Conservation (phyloP, 2,888 invertebrate genomes). For the Epistrophella euchroma region DNA sequence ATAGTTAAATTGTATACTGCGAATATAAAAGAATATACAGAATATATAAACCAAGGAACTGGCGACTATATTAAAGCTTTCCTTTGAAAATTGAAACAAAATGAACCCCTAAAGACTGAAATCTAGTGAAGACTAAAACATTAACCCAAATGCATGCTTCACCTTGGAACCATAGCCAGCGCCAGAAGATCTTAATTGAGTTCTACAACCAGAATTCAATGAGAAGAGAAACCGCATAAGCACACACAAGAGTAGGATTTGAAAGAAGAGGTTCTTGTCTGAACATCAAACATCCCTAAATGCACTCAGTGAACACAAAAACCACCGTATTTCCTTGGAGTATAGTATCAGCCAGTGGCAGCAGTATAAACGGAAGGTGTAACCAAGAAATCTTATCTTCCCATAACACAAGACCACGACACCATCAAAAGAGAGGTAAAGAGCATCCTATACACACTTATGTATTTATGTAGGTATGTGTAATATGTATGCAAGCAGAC, state of each 20-base stretch:
- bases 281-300: conserved; percentile 51
- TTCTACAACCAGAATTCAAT: conserved; percentile 46
- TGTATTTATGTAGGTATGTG: not conserved
- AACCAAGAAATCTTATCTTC: conserved; percentile 77
- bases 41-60: too few relatives aligned
- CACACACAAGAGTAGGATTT: not conserved
- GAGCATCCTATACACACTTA: not conserved
- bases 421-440: conserved; percentile 13
- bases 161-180: conserved; percentile 36
- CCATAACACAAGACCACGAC: conserved; percentile 76
- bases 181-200: conserved; percentile 61
- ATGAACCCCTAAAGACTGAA: conserved; percentile 43
- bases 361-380: conserved; percentile 73
- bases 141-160: conserved; percentile 11
- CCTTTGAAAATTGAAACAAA: not conserved
- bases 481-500: not conserved
- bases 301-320: conserved; percentile 50
- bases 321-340: conserved; percentile 59
- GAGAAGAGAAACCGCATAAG: not conserved
- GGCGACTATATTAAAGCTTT: not conserved
- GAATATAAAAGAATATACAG: too few relatives aligned
- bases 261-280: conserved; percentile 31
- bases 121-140: conserved; percentile 24
- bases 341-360: conserved; percentile 65
- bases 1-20: too few relatives aligned